Evolutionary conservation across 2,797 vertebrate species (phyloP).

Genomic region (Dicrostonyx torquatus): DNA sequence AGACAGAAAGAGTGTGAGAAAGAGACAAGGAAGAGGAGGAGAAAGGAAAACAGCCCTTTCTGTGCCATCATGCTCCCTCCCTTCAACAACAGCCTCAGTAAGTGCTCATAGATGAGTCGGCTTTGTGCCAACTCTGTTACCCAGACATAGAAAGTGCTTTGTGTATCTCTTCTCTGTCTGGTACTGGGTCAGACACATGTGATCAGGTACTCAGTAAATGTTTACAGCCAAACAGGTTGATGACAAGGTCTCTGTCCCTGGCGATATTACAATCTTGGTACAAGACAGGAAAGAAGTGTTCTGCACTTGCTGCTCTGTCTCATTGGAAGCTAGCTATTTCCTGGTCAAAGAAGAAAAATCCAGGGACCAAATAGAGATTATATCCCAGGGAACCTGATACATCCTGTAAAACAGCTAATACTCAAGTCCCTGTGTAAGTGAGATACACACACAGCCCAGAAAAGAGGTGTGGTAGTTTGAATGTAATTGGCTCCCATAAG

Average conservation of each 20-base stretch:
- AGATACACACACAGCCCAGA: neutral
- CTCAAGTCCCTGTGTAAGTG: neutral
- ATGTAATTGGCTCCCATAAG: neutral
- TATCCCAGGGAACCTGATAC: conserved; percentile 29
- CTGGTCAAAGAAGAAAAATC: conserved; percentile 29
- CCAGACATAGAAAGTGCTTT: neutral
- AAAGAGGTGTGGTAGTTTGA: neutral
- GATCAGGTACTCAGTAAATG: neutral
- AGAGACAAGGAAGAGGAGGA: neutral
- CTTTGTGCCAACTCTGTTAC: neutral
- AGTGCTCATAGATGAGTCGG: neutral
- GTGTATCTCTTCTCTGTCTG: neutral
- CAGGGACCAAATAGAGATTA: neutral
- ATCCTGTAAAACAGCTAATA: neutral
- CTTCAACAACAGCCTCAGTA: neutral
- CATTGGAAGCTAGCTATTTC: conserved; percentile 43
- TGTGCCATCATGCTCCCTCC: neutral
- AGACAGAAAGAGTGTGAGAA: neutral
- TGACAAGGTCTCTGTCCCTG: conserved; percentile 10
- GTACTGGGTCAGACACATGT: neutral
- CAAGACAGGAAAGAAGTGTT: conserved; percentile 48
- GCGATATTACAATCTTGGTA: neutral
- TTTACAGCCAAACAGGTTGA: conserved; percentile 20
- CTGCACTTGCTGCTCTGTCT: conserved; percentile 29
- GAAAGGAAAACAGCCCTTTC: neutral